A percentile compares a stretch with the other conserved stretches of the same genome.
These are phyloP conservation scores for Aleiodes leptofemur DNA, from an alignment of 2,888 invertebrate genomes.

Conservation along the genomic window DNA sequence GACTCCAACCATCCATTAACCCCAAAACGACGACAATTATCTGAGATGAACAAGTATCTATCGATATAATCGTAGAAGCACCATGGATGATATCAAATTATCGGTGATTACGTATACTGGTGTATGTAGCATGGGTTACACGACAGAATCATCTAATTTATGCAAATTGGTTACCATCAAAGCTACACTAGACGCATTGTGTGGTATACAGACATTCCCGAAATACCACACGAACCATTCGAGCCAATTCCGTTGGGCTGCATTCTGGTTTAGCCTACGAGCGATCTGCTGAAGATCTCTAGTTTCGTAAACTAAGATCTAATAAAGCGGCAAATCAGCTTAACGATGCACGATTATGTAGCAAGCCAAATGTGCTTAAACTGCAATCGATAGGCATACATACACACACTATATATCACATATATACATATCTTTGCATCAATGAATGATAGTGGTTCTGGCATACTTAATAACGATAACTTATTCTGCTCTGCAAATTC, in stretches of 20 bases:
- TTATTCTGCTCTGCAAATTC: background rate
- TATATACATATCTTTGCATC: background rate
- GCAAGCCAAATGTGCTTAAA: conserved; percentile 16
- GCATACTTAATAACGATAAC: conserved; percentile 2
- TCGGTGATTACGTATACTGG: conserved; percentile 39
- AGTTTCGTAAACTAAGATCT: conserved; percentile 71
- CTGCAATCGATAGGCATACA: conserved; percentile 30
- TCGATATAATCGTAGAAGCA: conserved; percentile 39
- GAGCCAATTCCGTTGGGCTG: background rate
- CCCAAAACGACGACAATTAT: conserved; percentile 24
- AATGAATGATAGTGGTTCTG: background rate
- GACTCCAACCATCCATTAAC: background rate
- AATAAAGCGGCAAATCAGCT: conserved; percentile 75
- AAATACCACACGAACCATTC: conserved; percentile 35
- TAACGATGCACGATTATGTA: conserved; percentile 53
- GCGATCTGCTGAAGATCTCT: conserved; percentile 33
- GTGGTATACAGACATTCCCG: conserved; percentile 14
- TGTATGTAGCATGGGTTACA: background rate
- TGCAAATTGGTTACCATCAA: conserved; percentile 56
- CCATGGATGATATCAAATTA: conserved; percentile 39
- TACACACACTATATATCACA: conserved; percentile 28
- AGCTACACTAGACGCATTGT: conserved; percentile 17
- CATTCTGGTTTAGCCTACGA: conserved; percentile 1
- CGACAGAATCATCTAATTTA: conserved; percentile 57
- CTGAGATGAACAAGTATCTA: background rate